A percentile compares a stretch with the other conserved stretches of the same genome.
Evolutionary conservation across 2,888 invertebrate species (phyloP).

Genomic region (Opisthograptis luteolata): DNA sequence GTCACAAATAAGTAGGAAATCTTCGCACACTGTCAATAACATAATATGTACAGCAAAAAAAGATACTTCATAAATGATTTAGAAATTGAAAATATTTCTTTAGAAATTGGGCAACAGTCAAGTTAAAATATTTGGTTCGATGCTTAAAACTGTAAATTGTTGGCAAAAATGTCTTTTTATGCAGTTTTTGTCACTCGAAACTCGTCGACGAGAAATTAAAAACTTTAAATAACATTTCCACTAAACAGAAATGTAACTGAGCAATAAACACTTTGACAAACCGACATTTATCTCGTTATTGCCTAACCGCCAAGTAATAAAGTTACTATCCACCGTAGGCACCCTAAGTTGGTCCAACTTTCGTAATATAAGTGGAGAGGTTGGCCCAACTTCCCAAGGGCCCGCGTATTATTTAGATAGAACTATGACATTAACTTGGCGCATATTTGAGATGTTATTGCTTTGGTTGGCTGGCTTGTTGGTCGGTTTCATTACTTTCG

Average conservation of each 20-base stretch:
- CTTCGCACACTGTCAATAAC: too few species aligned
- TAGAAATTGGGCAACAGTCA: too few species aligned
- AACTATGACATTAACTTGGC: constrained; percentile 39
- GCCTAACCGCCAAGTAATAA: constrained; percentile 26
- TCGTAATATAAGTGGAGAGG: constrained; percentile 67
- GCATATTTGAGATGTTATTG: constrained; percentile 37
- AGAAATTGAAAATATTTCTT: too few species aligned
- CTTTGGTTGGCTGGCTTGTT: constrained; percentile 31
- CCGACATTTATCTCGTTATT: constrained; percentile 15
- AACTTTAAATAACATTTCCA: neutral
- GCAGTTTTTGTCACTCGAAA: too few species aligned
- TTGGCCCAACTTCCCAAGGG: constrained; percentile 60
- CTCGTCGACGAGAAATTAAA: too few species aligned
- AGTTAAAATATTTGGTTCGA: too few species aligned
- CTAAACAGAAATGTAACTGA: constrained; percentile 5
- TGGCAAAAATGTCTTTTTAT: too few species aligned
- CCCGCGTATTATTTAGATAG: constrained; percentile 35
- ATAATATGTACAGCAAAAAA: too few species aligned
- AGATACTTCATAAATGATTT: too few species aligned
- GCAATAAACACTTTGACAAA: constrained; percentile 20
- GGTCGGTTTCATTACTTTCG: constrained; percentile 32
- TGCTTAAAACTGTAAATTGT: too few species aligned
- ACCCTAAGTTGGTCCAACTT: constrained; percentile 25
- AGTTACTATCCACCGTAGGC: constrained; percentile 16
- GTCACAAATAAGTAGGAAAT: too few species aligned